phyloP scores from a whole-genome alignment of 1,140 invertebrate genomes.

The Hycleus phaleratus region DNA sequence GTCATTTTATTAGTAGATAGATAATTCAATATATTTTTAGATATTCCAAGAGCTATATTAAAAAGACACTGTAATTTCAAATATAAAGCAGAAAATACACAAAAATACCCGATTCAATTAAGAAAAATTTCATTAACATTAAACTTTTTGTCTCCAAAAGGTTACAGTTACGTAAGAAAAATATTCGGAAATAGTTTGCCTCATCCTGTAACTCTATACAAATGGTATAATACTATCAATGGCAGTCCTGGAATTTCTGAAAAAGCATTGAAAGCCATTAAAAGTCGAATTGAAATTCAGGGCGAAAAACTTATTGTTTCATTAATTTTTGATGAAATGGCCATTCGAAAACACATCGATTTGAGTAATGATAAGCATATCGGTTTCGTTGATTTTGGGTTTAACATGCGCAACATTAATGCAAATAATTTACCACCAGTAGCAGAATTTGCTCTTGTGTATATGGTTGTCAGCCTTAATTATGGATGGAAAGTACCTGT shows the following conservation, averaged over 20 bases:
- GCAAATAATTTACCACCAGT: constrained; percentile 15
- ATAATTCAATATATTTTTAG: no score
- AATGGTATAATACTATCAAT: constrained; percentile 33
- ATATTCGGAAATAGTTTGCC: constrained; percentile 27
- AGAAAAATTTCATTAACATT: constrained; percentile 31
- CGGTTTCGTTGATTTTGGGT: constrained; percentile 32
- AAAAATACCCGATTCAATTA: constrained; percentile 14
- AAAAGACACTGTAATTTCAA: background rate
- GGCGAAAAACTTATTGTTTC: constrained; percentile 4
- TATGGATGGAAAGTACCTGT: constrained; percentile 35
- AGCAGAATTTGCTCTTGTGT: constrained; percentile 33
- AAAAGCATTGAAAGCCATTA: constrained; percentile 24
- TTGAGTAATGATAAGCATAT: constrained; percentile 23
- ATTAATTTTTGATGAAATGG: constrained; percentile 34
- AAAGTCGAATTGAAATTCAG: constrained; percentile 10
- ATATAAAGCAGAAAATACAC: background rate
- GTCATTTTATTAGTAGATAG: no score
- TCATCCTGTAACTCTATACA: constrained; percentile 28
- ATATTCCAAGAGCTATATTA: no score
- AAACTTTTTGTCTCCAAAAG: constrained; percentile 30
- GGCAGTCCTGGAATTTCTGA: constrained; percentile 31
- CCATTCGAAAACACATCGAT: constrained; percentile 27
- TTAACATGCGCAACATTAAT: constrained; percentile 2
- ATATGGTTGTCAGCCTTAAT: constrained; percentile 33
- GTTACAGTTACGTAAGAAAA: constrained; percentile 23